Evolutionary conservation across 2,797 vertebrate species (phyloP).

Genomic region (Xiphorhynchus erythropygius): DNA sequence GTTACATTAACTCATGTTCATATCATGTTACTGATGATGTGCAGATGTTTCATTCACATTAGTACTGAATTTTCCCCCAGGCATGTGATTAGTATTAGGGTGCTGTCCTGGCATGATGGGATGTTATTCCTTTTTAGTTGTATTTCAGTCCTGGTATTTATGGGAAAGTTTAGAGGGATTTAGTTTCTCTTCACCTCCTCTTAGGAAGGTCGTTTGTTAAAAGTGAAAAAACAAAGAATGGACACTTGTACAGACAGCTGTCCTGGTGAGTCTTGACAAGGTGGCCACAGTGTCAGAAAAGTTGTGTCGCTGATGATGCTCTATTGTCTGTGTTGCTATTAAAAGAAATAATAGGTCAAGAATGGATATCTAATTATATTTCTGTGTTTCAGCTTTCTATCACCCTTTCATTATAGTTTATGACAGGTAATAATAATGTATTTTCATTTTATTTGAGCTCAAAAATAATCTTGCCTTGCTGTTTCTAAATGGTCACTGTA

Average conservation of each 20-base stretch:
- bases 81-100: not conserved
- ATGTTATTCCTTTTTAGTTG: not conserved
- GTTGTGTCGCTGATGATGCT: not conserved
- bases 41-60: not conserved
- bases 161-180: not conserved
- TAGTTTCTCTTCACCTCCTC: not conserved
- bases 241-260: not conserved
- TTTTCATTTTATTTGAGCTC: not conserved
- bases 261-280: not conserved
- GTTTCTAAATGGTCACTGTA: not conserved
- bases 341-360: not conserved
- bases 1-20: not conserved
- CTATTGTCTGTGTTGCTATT: not conserved
- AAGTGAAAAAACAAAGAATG: not conserved
- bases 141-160: not conserved
- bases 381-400: not conserved
- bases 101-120: not conserved
- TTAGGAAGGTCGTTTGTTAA: not conserved
- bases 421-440: not conserved
- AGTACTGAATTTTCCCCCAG: not conserved
- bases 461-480: not conserved
- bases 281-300: not conserved
- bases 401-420: not conserved
- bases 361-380: not conserved
- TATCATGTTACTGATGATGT: not conserved